Conservation (phyloP, 2,888 invertebrate genomes). For the Andrena marginata region DNA sequence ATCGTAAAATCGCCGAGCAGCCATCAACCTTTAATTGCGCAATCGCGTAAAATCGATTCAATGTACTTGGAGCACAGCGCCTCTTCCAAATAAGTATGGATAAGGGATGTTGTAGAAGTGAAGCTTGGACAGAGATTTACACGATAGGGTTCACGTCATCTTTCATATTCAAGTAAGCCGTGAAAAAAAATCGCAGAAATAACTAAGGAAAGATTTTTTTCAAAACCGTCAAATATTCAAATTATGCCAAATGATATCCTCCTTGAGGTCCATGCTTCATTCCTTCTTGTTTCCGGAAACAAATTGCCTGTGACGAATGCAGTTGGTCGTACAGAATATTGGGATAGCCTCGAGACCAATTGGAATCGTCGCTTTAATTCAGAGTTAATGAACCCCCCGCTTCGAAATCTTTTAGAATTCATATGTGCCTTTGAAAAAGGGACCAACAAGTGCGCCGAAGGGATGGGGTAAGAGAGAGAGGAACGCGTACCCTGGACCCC, state of each 20-base stretch:
- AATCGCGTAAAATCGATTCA: slow-evolving; percentile 34
- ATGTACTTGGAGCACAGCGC: background rate
- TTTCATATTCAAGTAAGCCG: too few species aligned
- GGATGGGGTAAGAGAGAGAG: slow-evolving; percentile 12
- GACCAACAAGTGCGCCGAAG: background rate
- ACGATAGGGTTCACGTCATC: background rate
- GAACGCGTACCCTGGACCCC: slow-evolving; percentile 50
- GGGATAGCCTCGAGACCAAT: too few species aligned
- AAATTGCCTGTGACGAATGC: too few species aligned
- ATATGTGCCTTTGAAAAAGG: background rate
- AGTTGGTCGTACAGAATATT: too few species aligned
- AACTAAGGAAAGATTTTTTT: too few species aligned
- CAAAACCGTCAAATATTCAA: too few species aligned
- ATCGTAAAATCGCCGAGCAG: slow-evolving; percentile 42
- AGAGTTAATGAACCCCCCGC: background rate
- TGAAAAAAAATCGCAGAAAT: too few species aligned
- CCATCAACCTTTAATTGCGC: slow-evolving; percentile 34
- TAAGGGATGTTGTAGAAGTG: background rate
- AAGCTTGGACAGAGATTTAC: background rate
- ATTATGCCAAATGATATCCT: too few species aligned
- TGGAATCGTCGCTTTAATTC: background rate
- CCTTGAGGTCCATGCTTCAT: too few species aligned
- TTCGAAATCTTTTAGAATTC: background rate
- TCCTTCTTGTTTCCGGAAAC: too few species aligned
- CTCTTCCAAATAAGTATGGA: background rate